These are phyloP conservation scores for Melopsittacus undulatus DNA, from an alignment of 2,797 vertebrate species.

Conservation along the genomic window DNA sequence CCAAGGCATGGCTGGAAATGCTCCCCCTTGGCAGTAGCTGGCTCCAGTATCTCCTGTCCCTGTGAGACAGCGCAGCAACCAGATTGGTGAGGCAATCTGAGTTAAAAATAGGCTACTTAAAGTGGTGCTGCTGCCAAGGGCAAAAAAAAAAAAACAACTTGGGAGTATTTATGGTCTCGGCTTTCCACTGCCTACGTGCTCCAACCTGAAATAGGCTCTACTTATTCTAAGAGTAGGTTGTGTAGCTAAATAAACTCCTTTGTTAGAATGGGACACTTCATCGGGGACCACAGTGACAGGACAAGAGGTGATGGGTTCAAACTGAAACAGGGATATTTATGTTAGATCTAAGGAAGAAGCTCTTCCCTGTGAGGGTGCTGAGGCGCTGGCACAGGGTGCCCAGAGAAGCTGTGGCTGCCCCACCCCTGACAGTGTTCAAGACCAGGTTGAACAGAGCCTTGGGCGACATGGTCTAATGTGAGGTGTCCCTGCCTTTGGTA, in stretches of 20 bases:
- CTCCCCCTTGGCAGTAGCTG: neutral
- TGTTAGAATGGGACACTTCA: neutral
- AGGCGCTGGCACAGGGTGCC: neutral
- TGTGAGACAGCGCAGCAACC: neutral
- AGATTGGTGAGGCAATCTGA: neutral
- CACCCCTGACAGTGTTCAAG: neutral
- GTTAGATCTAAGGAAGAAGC: neutral
- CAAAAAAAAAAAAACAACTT: neutral
- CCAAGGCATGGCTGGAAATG: neutral
- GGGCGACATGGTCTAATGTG: neutral
- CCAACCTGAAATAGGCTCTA: constrained; percentile 48
- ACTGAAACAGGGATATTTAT: neutral
- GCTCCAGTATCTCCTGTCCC: neutral
- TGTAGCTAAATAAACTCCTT: neutral
- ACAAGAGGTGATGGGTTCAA: neutral
- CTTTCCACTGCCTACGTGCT: constrained; percentile 58
- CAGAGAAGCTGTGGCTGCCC: neutral
- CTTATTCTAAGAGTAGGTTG: neutral
- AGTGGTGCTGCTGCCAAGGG: constrained; percentile 35
- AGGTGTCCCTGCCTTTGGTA: neutral
- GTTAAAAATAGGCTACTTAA: constrained; percentile 69
- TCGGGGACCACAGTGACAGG: neutral
- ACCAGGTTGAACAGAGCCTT: neutral
- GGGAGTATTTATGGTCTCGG: constrained; percentile 1
- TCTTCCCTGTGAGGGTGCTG: neutral